These are phyloP conservation scores for Lucifuga dentata DNA, from an alignment of 2,113 vertebrate genomes.

Conservation along the genomic window DNA sequence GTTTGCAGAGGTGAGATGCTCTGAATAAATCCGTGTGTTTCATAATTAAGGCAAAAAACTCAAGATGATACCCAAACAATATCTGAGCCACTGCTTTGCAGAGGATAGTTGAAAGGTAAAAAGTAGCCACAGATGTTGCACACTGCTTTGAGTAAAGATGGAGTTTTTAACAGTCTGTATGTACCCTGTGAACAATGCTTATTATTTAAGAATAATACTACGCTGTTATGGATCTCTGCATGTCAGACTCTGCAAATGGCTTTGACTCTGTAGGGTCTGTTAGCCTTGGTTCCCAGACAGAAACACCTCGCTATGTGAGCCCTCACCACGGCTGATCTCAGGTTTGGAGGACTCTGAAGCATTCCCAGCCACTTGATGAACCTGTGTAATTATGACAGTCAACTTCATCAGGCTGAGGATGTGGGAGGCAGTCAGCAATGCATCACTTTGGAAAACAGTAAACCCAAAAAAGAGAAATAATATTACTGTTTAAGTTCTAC, in stretches of 20 bases:
- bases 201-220: conserved; percentile 62
- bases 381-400: conserved; percentile 13
- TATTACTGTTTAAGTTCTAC: no score
- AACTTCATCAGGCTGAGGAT: neutral
- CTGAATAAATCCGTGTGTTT: neutral
- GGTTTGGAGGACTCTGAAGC: conserved; percentile 22
- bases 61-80: conserved; percentile 10
- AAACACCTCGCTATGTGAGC: conserved; percentile 47
- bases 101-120: conserved; percentile 35
- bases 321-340: conserved; percentile 10
- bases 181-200: conserved; percentile 48
- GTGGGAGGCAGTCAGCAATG: neutral
- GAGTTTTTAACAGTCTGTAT: conserved; percentile 58
- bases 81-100: conserved; percentile 27
- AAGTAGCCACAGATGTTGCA: conserved; percentile 40
- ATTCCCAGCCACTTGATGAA: conserved; percentile 5
- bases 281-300: conserved; percentile 31
- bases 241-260: conserved; percentile 56
- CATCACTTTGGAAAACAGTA: neutral
- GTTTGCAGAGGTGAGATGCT: neutral
- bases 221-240: conserved; percentile 57
- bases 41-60: conserved; percentile 4
- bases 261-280: conserved; percentile 36
- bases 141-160: conserved; percentile 38
- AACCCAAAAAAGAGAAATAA: neutral